Evolutionary conservation across 2,113 vertebrate genomes (phyloP), one percentile per base, ranked within the genome.

Genomic region (Corythoichthys haematopterus): DNA sequence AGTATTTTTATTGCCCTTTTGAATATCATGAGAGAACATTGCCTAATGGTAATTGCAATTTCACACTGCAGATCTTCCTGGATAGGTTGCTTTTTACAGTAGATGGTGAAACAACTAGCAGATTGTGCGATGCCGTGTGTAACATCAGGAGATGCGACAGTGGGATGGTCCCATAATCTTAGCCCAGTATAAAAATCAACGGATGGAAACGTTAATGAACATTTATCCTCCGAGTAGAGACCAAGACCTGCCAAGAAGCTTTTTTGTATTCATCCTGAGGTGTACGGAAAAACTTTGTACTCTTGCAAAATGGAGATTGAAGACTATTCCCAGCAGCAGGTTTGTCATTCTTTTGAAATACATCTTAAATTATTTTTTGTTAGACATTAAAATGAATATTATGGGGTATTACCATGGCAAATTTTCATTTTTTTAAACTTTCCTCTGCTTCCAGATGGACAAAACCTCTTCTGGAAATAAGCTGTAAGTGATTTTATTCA

Each of bases 71-170:
- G 20, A 6, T 7, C 20, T 46, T 20, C 20, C 55, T 57, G 55
- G 12, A 57, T 62, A 20, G 20, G 43, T 46, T 33, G 43, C 15
- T 15, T 33, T 43, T 43, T 43, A 8, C 40, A 43, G 6, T 14
- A 7, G 60, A 62, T 62, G n/a, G 10, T 13, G 12, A 62, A 62
- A 62, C 60, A 62, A 62, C 10, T 7, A 12, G 20, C 15, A 20
- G 43, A 62, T 62, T 62, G 60, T 62, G n/a, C 28, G n/a, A 5
- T 36, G 5, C 55, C 14, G 33, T 56, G 52, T 20, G 20, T 62
- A 15, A 28, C 46, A 62, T 62, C 60, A 62, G 60, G 60, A 46
- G 43, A 46, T 46, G 20, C n/a, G 11, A 45, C 12, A 62, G 60
- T 62, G 60, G 60, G 60, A 40, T 13, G 60, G 60, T 20, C 43